These are phyloP conservation scores for Xiphophorus couchianus DNA, from an alignment of 2,113 vertebrate species.

Conservation along the genomic window DNA sequence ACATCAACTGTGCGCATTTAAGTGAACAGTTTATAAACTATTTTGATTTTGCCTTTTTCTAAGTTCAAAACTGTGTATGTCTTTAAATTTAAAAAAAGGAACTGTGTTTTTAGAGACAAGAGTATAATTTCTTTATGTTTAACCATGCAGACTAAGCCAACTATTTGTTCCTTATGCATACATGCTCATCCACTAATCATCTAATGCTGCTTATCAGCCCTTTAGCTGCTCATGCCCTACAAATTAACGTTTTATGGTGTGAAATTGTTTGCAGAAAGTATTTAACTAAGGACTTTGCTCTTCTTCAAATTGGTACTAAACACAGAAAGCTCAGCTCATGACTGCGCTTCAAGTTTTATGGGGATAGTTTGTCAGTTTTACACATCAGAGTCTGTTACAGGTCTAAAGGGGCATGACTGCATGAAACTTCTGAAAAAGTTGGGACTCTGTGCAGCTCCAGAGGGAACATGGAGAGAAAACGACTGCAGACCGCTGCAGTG, in stretches of 20 bases:
- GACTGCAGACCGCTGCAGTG: background rate
- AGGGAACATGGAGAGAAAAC: background rate
- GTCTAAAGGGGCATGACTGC: background rate
- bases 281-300: too few relatives aligned
- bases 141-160: background rate
- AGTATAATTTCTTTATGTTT: too few relatives aligned
- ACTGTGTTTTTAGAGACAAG: too few relatives aligned
- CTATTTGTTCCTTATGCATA: constrained; percentile 8
- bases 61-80: too few relatives aligned
- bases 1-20: too few relatives aligned
- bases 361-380: background rate
- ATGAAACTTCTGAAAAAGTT: constrained; percentile 2
- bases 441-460: background rate
- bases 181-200: constrained; percentile 25
- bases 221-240: constrained; percentile 16
- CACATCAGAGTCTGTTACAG: constrained; percentile 2
- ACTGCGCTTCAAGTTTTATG: background rate
- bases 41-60: too few relatives aligned
- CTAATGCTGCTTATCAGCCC: background rate
- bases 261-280: constrained; percentile 4
- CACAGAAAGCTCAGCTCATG: background rate
- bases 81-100: too few relatives aligned
- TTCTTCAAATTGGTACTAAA: background rate
- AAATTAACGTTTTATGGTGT: background rate
- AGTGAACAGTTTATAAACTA: too few relatives aligned